These are phyloP conservation scores for Rhagonycha fulva DNA, from an alignment of 2,888 invertebrate genomes.

Conservation along the genomic window DNA sequence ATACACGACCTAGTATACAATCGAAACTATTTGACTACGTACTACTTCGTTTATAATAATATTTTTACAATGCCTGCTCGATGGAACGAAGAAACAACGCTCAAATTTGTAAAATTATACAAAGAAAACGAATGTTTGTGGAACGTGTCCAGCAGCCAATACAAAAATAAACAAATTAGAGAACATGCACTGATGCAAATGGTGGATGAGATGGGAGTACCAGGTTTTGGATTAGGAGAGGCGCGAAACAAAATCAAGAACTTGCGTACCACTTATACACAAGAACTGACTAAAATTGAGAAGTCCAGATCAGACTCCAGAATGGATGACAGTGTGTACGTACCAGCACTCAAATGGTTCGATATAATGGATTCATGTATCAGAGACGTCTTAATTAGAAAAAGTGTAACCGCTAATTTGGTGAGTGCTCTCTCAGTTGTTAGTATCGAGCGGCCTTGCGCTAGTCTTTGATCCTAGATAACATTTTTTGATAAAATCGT, in stretches of 20 bases:
- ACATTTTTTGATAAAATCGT: neutral
- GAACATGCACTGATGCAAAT: neutral
- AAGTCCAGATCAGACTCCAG: neutral
- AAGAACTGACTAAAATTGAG: constrained; percentile 10
- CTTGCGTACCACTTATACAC: constrained; percentile 4
- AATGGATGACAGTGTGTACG: neutral
- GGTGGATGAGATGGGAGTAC: neutral
- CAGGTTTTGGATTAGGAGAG: neutral
- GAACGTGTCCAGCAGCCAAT: neutral
- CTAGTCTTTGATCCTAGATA: neutral
- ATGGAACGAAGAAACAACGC: neutral
- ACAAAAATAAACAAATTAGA: neutral
- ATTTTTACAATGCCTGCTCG: neutral
- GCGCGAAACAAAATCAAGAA: constrained; percentile 5
- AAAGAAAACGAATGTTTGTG: neutral
- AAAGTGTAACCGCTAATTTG: neutral
- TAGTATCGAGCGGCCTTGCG: neutral
- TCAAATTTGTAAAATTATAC: neutral
- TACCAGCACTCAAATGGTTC: constrained; percentile 2
- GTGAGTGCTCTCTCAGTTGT: neutral
- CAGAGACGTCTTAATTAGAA: neutral
- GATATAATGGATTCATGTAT: neutral
- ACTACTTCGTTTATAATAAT: neutral
- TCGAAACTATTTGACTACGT: neutral
- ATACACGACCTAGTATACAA: neutral